Evolutionary conservation across 2,888 invertebrate genomes (phyloP), one percentile per base, ranked within the genome.

Genomic region (Gymnosoma rotundatum): DNA sequence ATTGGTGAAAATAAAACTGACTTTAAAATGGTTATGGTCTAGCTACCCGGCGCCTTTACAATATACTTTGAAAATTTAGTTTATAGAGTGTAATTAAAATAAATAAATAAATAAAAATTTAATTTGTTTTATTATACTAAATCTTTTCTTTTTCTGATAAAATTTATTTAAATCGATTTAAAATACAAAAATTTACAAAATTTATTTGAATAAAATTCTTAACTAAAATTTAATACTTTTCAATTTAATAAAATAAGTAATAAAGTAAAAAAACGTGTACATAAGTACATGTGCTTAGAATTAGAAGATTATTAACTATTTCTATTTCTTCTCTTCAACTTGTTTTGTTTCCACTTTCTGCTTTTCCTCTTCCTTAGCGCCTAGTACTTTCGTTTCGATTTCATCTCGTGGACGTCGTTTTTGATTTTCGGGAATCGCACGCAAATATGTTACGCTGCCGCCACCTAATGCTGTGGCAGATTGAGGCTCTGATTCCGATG

Each of bases 401-500:
- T 91, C 90, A 36, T 91, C 90, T 0, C 91, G 88, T 1, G 91
- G 90, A 78, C 88, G 88, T 42, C 91, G 88, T 72, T 88, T 87
- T 63, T 88, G 88, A 61, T 85, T 83, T 50, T 87, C 87, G 61
- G 88, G 87, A 85, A 87, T 76, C 18, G 88, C 88, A 32, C 88
- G 87, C n/a, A 88, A 69, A 60, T 88, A 88, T 8, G 88, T 88
- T 2, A 91, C 81, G 56, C 89, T 89, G 32, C 89, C 90, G 36
- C 90, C 90, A 12, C 88, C 90, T 25, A 88, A 86, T 18, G 86
- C 88, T 7, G 88, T 88, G 36, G 88, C 90, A 9, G 87, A 88
- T 81, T 90, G 88, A 42, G 86, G 86, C 45, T 86, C 86, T 50
- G 63, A 76, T 61, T 88, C 88, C 60, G 90, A 85, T 54, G 91